Evolutionary conservation across 2,888 invertebrate genomes (phyloP).

Genomic region (Hypena proboscidalis): DNA sequence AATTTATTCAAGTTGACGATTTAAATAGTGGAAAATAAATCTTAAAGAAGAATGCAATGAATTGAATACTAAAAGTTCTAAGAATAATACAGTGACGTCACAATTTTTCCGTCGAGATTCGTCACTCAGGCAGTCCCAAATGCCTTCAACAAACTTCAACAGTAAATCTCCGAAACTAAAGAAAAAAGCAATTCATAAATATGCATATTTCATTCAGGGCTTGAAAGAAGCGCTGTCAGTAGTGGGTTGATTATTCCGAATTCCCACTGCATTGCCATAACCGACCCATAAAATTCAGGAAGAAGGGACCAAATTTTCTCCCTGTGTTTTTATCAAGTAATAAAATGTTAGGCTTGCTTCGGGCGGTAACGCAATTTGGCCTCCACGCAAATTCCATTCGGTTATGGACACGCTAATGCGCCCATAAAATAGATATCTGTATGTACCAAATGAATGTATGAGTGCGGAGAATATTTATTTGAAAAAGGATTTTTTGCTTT

Average conservation of each 20-base stretch:
- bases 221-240: constrained; percentile 21
- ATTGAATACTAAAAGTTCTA: no score
- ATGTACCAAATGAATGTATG: constrained; percentile 45
- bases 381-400: constrained; percentile 56
- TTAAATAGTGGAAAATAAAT: no score
- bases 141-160: constrained; percentile 9
- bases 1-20: no score
- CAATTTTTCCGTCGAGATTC: no score
- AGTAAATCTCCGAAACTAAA: constrained; percentile 7
- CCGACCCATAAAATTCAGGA: constrained; percentile 51
- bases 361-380: constrained; percentile 59
- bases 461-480: constrained; percentile 19
- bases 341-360: constrained; percentile 61
- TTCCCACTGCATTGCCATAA: constrained; percentile 46
- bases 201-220: constrained; percentile 16
- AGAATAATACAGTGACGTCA: no score
- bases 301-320: constrained; percentile 54
- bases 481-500: neutral
- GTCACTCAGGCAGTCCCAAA: no score
- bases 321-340: constrained; percentile 67
- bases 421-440: constrained; percentile 48
- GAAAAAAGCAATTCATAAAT: neutral
- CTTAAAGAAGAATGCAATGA: no score
- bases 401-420: constrained; percentile 48
- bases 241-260: constrained; percentile 32